Percentiles rank a stretch among this genome's conserved stretches.
Evolutionary conservation across 1,140 invertebrate species (phyloP).

Genomic region (Hirudo medicinalis): DNA sequence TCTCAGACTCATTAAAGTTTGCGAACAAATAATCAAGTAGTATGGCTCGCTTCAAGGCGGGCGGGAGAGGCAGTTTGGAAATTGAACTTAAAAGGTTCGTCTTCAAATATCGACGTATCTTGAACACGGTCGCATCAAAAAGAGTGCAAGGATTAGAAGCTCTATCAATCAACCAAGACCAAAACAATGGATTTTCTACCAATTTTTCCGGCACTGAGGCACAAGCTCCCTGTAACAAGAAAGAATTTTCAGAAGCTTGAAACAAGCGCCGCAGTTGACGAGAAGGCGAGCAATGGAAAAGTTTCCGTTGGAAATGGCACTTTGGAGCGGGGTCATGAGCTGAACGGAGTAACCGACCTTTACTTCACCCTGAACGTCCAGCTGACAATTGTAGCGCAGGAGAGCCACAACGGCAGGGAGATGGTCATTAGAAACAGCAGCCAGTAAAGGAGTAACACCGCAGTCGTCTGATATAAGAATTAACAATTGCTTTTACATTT

Average conservation of each 20-base stretch:
- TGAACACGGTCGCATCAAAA: neutral
- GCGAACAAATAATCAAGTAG: conserved; percentile 9
- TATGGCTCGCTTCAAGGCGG: neutral
- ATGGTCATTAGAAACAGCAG: conserved; percentile 6
- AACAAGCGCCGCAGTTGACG: conserved; percentile 7
- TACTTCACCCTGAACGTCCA: conserved; percentile 10
- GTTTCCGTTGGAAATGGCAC: conserved; percentile 2
- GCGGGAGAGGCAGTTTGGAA: conserved; percentile 10
- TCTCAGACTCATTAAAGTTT: neutral
- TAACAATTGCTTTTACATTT: neutral
- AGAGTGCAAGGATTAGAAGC: conserved; percentile 5
- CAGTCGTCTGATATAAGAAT: conserved; percentile 13
- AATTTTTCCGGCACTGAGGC: conserved; percentile 2
- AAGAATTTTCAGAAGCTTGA: neutral
- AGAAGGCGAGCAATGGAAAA: conserved; percentile 6
- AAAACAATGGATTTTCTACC: neutral
- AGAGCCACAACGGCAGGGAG: neutral
- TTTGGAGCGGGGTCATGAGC: conserved; percentile 10
- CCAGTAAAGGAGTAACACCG: conserved; percentile 8
- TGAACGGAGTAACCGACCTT: conserved; percentile 1
- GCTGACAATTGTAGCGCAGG: conserved; percentile 5
- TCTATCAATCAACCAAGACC: neutral
- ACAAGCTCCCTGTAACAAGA: neutral
- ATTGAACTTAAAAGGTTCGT: neutral
- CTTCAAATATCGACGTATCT: neutral